Conservation (phyloP, 2,888 invertebrate genomes). For the Philaethria dido region DNA sequence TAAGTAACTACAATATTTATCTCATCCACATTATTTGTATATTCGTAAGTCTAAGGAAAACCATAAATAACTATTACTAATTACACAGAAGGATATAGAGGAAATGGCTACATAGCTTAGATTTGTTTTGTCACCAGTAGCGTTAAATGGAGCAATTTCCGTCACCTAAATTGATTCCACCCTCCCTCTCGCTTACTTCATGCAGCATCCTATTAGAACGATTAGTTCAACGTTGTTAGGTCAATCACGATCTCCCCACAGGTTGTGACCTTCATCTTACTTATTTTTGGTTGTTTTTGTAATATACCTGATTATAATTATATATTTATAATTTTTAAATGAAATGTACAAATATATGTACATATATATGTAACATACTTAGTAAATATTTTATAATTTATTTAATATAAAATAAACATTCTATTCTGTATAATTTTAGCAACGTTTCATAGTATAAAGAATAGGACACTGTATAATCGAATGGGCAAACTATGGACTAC, state of each 20-base stretch:
- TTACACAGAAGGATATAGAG: conserved; percentile 20
- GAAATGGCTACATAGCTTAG: conserved; percentile 53
- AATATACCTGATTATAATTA: not conserved
- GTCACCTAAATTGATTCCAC: conserved; percentile 63
- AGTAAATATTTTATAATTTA: no score
- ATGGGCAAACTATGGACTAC: no score
- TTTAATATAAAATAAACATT: not conserved
- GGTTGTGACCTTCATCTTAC: conserved; percentile 28
- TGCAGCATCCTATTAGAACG: conserved; percentile 43
- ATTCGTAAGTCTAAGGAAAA: not conserved
- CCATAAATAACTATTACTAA: conserved; percentile 8
- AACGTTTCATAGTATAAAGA: no score
- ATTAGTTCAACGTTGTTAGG: conserved; percentile 41
- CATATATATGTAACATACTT: not conserved
- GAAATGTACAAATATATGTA: not conserved
- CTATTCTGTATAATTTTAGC: not conserved
- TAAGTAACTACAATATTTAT: not conserved
- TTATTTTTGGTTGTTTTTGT: conserved; percentile 29
- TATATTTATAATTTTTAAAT: not conserved
- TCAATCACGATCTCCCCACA: conserved; percentile 36
- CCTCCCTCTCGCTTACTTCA: conserved; percentile 43
- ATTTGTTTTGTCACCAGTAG: conserved; percentile 60
- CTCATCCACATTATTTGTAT: not conserved
- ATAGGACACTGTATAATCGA: no score
- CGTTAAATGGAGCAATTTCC: conserved; percentile 70